These are phyloP conservation scores for Sarcophaga subvicina DNA, from an alignment of 2,888 invertebrate genomes.

Conservation along the genomic window DNA sequence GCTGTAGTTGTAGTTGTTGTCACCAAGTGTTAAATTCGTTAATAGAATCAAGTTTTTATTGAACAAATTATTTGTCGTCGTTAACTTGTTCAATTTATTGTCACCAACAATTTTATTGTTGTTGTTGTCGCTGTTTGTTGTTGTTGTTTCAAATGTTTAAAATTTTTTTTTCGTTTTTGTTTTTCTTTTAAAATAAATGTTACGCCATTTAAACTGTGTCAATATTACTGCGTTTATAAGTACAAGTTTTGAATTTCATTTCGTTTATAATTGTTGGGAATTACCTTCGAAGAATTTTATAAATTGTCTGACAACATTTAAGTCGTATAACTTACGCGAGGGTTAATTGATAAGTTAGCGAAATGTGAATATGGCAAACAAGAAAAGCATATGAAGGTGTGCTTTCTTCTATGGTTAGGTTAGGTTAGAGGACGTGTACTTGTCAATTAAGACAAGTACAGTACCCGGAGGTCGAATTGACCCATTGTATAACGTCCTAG, in stretches of 20 bases:
- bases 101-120: not conserved
- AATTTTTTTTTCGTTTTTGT: slow-evolving; percentile 14
- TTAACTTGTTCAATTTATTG: slow-evolving; percentile 50
- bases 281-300: not conserved
- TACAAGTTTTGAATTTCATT: not conserved
- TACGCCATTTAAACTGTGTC: slow-evolving; percentile 42
- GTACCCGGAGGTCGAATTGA: too few species aligned
- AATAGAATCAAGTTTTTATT: slow-evolving; percentile 67
- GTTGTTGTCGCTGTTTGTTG: slow-evolving; percentile 3
- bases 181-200: slow-evolving; percentile 6
- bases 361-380: not conserved
- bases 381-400: too few species aligned
- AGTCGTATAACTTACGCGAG: not conserved
- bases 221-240: slow-evolving; percentile 16
- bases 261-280: slow-evolving; percentile 11
- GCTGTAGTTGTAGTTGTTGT: slow-evolving; percentile 36
- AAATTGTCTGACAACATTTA: not conserved
- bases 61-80: slow-evolving; percentile 59
- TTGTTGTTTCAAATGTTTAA: not conserved
- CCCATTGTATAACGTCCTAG: too few species aligned
- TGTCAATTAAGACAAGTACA: too few species aligned
- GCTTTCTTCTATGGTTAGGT: too few species aligned
- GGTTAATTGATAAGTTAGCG: not conserved
- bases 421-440: too few species aligned
- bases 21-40: slow-evolving; percentile 65